Conservation (phyloP, 2,113 vertebrate species). For the Dicaeum eximium region DNA sequence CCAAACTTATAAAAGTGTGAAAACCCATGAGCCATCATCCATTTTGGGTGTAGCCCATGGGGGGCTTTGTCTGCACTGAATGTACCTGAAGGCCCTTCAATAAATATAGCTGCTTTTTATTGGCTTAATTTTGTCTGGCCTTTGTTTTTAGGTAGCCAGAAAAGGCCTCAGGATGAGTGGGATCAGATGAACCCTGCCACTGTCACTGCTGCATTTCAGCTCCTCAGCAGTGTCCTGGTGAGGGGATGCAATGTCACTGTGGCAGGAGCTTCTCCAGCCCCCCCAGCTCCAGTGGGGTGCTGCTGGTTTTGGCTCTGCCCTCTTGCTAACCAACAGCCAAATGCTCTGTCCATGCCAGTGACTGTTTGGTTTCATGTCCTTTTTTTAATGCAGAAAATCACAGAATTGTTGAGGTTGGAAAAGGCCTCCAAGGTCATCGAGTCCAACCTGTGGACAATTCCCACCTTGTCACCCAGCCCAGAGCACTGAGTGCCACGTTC, state of each 20-base stretch:
- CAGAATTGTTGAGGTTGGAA: rapidly evolving
- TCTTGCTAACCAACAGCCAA: not conserved
- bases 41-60: not conserved
- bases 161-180: not conserved
- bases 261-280: not conserved
- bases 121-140: not conserved
- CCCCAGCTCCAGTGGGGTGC: rapidly evolving
- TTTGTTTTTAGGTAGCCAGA: not conserved
- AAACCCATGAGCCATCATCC: rapidly evolving
- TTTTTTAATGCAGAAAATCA: not conserved
- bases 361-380: rapidly evolving
- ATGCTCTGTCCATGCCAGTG: rapidly evolving
- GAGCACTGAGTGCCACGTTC: not conserved
- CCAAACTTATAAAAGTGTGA: not conserved
- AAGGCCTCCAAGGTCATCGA: rapidly evolving
- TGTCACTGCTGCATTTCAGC: rapidly evolving
- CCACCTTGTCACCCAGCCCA: not conserved
- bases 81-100: not conserved
- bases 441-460: rapidly evolving
- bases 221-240: rapidly evolving
- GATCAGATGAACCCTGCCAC: not conserved
- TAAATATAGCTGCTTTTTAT: not conserved
- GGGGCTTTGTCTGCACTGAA: rapidly evolving
- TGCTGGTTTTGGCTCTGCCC: not conserved
- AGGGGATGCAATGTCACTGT: rapidly evolving